Percentiles rank a stretch among this genome's conserved stretches.
phyloP scores from a whole-genome alignment of 2,113 vertebrate genomes.

The Thryonomys swinderianus region DNA sequence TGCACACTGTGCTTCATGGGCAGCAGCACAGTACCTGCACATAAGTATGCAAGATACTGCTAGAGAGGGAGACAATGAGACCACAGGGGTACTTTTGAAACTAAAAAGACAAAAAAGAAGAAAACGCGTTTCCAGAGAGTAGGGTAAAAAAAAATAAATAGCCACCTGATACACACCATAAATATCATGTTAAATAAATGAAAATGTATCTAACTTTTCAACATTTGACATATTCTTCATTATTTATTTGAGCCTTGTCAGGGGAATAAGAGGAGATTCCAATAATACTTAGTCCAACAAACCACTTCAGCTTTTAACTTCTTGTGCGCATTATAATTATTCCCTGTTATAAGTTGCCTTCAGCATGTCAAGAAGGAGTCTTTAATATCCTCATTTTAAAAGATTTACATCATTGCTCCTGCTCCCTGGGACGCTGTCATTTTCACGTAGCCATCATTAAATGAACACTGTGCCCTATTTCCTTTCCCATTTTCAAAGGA shows the following conservation, averaged over 20 bases:
- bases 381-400: constrained; percentile 55
- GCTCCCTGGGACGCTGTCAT: constrained; percentile 15
- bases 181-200: neutral
- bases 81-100: neutral
- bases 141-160: neutral
- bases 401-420: constrained; percentile 16
- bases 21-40: neutral
- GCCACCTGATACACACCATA: neutral
- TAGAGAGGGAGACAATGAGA: neutral
- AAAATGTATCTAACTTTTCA: neutral
- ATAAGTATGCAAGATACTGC: neutral
- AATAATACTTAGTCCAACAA: neutral
- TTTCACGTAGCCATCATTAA: constrained; percentile 35
- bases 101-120: neutral
- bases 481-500: constrained; percentile 63
- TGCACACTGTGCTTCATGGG: neutral
- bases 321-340: neutral
- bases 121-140: neutral
- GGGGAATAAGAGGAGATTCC: neutral
- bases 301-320: neutral
- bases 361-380: constrained; percentile 22
- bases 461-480: neutral
- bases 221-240: neutral
- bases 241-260: neutral
- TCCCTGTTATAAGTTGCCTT: neutral